phyloP scores from a whole-genome alignment of 2,888 invertebrate genomes.

The Ischnus inquisitorius region DNA sequence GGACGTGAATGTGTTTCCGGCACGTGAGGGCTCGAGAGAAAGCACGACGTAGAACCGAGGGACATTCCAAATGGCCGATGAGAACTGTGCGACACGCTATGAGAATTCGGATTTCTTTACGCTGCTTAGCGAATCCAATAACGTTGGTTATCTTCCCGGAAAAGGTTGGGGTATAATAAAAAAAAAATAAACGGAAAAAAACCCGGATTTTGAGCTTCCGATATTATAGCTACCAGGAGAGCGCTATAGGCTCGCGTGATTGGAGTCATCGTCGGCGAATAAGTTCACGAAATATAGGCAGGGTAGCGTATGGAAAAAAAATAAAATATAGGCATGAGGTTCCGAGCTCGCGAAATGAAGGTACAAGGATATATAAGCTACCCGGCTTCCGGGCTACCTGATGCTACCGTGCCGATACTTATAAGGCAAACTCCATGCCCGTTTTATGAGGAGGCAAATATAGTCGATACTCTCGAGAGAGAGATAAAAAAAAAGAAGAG shows the following conservation, averaged over 20 bases:
- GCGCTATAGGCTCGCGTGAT: conserved; percentile 56
- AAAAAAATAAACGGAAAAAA: conserved; percentile 8
- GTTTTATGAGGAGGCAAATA: conserved; percentile 8
- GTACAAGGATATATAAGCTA: not conserved
- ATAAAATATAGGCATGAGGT: not conserved
- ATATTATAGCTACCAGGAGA: not conserved
- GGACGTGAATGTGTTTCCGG: conserved; percentile 30
- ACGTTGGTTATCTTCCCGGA: conserved; percentile 16
- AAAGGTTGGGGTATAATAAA: not conserved
- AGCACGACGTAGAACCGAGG: conserved; percentile 7
- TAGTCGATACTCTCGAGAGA: conserved; percentile 37
- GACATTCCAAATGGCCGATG: not conserved
- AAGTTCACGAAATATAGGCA: conserved; percentile 11
- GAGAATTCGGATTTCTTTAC: conserved; percentile 14
- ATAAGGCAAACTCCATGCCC: not conserved
- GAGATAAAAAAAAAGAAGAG: not conserved
- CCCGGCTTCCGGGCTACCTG: conserved; percentile 15
- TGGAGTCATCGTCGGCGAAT: conserved; percentile 50
- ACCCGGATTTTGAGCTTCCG: not conserved
- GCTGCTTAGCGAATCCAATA: conserved; percentile 21
- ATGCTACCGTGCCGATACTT: conserved; percentile 16
- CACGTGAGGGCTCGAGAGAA: conserved; percentile 29
- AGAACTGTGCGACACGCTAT: conserved; percentile 15
- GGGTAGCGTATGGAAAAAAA: not conserved
- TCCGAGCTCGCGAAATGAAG: not conserved